Evolutionary conservation across 2,797 vertebrate genomes (phyloP).

Genomic region (Vultur gryphus): DNA sequence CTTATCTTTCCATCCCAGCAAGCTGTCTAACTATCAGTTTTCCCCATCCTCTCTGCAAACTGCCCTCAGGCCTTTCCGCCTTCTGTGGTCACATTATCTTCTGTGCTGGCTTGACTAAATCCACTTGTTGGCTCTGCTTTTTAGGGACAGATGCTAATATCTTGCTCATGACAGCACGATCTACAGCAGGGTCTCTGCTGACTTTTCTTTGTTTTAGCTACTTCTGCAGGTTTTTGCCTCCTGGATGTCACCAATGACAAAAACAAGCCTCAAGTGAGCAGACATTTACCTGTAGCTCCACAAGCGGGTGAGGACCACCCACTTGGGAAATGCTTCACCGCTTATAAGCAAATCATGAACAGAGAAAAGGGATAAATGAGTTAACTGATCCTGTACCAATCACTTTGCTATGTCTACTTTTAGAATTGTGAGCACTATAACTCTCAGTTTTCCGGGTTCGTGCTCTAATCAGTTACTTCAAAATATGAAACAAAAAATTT

Average conservation of each 20-base stretch:
- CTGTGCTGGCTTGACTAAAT: neutral
- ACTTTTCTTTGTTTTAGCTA: neutral
- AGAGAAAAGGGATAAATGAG: neutral
- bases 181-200: neutral
- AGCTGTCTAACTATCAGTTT: neutral
- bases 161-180: neutral
- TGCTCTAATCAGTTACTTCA: neutral
- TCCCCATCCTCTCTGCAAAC: neutral
- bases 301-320: neutral
- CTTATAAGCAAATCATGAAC: neutral
- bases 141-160: neutral
- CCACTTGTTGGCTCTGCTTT: neutral
- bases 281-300: neutral
- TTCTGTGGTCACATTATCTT: neutral
- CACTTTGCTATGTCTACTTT: neutral
- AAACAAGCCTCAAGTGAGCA: neutral
- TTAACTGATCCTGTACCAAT: neutral
- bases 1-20: neutral
- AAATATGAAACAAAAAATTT: neutral
- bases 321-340: neutral
- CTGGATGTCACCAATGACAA: neutral
- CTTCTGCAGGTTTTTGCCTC: neutral
- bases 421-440: slow-evolving; percentile 29
- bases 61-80: neutral
- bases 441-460: slow-evolving; percentile 12